Percentiles rank a stretch among this genome's conserved stretches.
These are phyloP conservation scores for Agapornis roseicollis DNA, from an alignment of 2,113 vertebrate genomes.

Conservation along the genomic window DNA sequence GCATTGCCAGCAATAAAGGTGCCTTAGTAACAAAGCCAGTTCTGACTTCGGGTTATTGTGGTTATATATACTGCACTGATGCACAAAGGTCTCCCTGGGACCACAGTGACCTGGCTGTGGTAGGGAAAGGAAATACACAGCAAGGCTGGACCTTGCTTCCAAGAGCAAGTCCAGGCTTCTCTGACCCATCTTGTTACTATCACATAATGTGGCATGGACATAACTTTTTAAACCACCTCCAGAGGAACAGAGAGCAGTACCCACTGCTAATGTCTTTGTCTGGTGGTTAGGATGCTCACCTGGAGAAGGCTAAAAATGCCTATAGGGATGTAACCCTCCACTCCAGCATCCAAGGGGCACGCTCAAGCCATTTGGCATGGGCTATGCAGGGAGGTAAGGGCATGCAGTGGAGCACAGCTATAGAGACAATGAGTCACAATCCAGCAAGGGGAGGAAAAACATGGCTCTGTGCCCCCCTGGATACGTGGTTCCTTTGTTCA, in stretches of 20 bases:
- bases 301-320: background rate
- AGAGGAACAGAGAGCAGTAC: background rate
- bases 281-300: background rate
- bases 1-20: conserved; percentile 58
- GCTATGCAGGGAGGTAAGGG: background rate
- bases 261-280: background rate
- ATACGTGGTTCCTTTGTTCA: background rate
- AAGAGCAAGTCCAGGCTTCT: background rate
- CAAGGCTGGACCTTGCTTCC: background rate
- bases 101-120: background rate
- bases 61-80: background rate
- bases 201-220: background rate
- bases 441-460: background rate
- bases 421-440: background rate
- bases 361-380: background rate
- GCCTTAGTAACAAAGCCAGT: background rate
- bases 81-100: background rate
- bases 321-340: background rate
- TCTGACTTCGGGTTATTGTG: background rate
- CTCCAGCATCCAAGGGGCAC: background rate
- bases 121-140: background rate
- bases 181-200: background rate
- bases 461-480: background rate
- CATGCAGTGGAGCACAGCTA: background rate
- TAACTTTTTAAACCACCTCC: background rate